Percentiles rank a stretch among this genome's conserved stretches.
phyloP scores from a whole-genome alignment of 2,888 invertebrate species.

The Lycia hirtaria region DNA sequence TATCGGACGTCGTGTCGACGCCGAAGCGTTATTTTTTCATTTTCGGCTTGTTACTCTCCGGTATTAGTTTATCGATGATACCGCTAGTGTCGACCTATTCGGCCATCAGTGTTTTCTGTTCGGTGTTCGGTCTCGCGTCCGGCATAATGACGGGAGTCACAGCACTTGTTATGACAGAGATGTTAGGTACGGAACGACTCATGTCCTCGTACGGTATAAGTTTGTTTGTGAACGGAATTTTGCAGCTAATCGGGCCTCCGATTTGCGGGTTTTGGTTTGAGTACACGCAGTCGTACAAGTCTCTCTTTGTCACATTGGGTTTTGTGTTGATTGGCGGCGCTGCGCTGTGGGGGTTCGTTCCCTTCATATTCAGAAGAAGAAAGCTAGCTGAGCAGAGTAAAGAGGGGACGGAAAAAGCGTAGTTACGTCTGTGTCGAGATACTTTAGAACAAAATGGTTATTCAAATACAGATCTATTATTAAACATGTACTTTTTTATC shows the following conservation, averaged over 20 bases:
- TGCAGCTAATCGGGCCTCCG: conserved; percentile 93
- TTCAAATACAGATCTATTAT: too few species aligned
- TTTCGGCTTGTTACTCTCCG: conserved; percentile 91
- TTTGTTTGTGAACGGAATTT: conserved; percentile 92
- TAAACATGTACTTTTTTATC: too few species aligned
- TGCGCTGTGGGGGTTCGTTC: conserved; percentile 90
- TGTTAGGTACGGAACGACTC: conserved; percentile 93
- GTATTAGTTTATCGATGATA: conserved; percentile 89
- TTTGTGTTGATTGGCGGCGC: conserved; percentile 90
- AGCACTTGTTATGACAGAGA: conserved; percentile 94
- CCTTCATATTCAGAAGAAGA: conserved; percentile 86
- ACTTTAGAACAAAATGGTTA: neutral
- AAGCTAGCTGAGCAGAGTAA: conserved; percentile 49
- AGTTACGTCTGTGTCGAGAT: conserved; percentile 26
- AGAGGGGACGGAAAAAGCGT: conserved; percentile 54
- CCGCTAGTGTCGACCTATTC: conserved; percentile 88
- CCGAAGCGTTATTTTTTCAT: conserved; percentile 94
- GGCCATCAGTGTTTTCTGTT: conserved; percentile 89
- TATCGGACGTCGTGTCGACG: conserved; percentile 91
- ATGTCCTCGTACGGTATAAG: conserved; percentile 95
- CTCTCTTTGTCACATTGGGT: conserved; percentile 90
- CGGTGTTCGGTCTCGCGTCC: conserved; percentile 92
- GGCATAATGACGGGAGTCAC: conserved; percentile 95
- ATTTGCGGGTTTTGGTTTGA: conserved; percentile 91
- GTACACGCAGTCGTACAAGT: conserved; percentile 87